phyloP scores from a whole-genome alignment of 2,888 invertebrate genomes.

The Hyposoter dolosus region DNA sequence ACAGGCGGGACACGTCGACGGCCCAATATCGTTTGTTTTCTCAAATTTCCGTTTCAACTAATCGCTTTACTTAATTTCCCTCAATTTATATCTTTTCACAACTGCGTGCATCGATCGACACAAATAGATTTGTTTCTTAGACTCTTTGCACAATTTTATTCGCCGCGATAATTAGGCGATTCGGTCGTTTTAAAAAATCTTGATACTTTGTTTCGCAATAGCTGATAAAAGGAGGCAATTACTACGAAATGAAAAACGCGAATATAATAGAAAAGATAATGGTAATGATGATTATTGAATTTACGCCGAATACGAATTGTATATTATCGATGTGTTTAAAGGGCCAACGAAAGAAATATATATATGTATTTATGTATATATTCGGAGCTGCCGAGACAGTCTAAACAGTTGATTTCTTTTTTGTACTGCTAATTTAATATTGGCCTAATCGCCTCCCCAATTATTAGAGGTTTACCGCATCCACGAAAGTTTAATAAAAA shows the following conservation, averaged over 20 bases:
- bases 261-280: slow-evolving; percentile 31
- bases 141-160: slow-evolving; percentile 14
- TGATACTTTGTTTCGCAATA: slow-evolving; percentile 60
- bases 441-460: slow-evolving; percentile 64
- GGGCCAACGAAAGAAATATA: slow-evolving; percentile 38
- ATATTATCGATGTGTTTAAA: slow-evolving; percentile 57
- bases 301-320: slow-evolving; percentile 17
- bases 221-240: slow-evolving; percentile 65
- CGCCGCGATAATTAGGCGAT: slow-evolving; percentile 40
- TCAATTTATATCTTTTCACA: slow-evolving; percentile 34
- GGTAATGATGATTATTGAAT: not conserved
- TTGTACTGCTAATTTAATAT: slow-evolving; percentile 70
- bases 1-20: slow-evolving; percentile 58
- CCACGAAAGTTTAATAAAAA: slow-evolving; percentile 62
- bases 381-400: slow-evolving; percentile 64
- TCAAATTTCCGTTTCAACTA: slow-evolving; percentile 42
- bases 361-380: slow-evolving; percentile 32
- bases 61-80: slow-evolving; percentile 26
- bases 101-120: slow-evolving; percentile 36
- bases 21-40: slow-evolving; percentile 60
- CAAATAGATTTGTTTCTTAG: slow-evolving; percentile 40
- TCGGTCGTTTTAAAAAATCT: slow-evolving; percentile 61
- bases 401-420: slow-evolving; percentile 60
- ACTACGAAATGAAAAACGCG: slow-evolving; percentile 33
- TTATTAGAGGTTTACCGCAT: slow-evolving; percentile 61